These are phyloP conservation scores for Carpatolechia fugitivella DNA, from an alignment of 2,888 invertebrate species.

Conservation along the genomic window DNA sequence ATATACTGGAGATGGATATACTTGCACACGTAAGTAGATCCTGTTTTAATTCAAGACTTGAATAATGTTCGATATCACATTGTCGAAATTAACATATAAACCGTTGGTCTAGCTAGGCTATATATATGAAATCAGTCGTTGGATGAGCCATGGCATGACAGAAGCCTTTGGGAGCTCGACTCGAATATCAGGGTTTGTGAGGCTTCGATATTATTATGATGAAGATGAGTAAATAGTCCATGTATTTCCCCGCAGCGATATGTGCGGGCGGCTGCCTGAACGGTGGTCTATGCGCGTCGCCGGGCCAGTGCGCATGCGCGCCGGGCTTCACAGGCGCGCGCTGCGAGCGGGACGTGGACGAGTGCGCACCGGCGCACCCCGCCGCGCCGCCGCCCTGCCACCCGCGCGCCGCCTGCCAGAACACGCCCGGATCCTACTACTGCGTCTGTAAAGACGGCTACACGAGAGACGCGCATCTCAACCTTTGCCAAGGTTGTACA, in stretches of 20 bases:
- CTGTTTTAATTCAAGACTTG: not conserved
- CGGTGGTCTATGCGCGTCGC: constrained; percentile 88
- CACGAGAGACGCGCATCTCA: constrained; percentile 74
- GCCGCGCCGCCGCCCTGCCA: constrained; percentile 84
- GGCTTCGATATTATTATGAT: too few relatives aligned
- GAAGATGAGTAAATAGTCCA: not conserved
- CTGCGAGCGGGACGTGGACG: constrained; percentile 93
- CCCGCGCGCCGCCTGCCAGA: constrained; percentile 88
- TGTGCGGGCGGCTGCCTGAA: constrained; percentile 90
- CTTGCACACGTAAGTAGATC: constrained; percentile 85
- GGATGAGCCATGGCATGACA: too few relatives aligned
- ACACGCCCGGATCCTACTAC: constrained; percentile 94
- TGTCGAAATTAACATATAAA: too few relatives aligned
- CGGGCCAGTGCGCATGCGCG: constrained; percentile 88
- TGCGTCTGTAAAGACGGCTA: constrained; percentile 92
- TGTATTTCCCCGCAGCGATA: constrained; percentile 76
- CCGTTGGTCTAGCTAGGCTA: too few relatives aligned
- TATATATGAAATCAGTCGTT: too few relatives aligned
- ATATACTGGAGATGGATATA: constrained; percentile 87
- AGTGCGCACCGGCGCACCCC: constrained; percentile 84
- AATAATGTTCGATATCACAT: too few relatives aligned
- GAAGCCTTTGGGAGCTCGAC: too few relatives aligned
- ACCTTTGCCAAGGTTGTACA: constrained; percentile 82
- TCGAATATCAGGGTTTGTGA: too few relatives aligned
- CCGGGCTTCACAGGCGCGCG: constrained; percentile 89